Evolutionary conservation across 2,888 invertebrate species (phyloP), one percentile per base, ranked within the genome.

Genomic region (Cantharis rufa): DNA sequence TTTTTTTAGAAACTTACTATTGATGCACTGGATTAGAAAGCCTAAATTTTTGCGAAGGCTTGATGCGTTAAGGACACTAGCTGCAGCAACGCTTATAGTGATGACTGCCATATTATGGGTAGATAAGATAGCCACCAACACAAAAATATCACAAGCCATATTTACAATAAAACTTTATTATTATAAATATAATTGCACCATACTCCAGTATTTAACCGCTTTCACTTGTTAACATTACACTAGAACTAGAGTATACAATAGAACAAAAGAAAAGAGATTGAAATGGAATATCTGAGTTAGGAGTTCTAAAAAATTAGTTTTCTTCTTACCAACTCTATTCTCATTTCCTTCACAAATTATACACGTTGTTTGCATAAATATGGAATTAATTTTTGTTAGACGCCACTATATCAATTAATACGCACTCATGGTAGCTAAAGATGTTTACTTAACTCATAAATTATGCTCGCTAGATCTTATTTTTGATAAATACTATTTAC

Each of bases 51-150:
- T 78, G 77, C 77, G 75, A 78, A 78, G 74, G 77, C 75, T 77
- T 74, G 69, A 61, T 71, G 70, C 28, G 75, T 75, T 77, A 16
- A 62, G 21, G 71, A 72, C 77, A 78, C 73, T 77, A 77, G 81
- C 81, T 82, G 78, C 80, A 76, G 80, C 79, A 82, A 77, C 76
- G 82, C 82, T 83, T 80, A 80, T 84, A 84, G 82, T 81, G 82
- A 82, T 83, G 83, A 84, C 83, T 84, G 84, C 83, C 83, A 84
- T 82, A 83, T 76, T 74, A 82, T 83, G 82, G 83, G 83, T 84
- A 84, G 84, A 48, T 48, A 48, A 48, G 48, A 84, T 84, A 84
- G 84, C 82, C 83, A 84, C 80, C 28, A 74, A 71, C 71, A 79
- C 76, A 63, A 5, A 21, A 48, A 48, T 48, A 48, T 48, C 48